Base-by-base conservation (phyloP, 1,140 invertebrate genomes). In the Zelostemma sp. region DNA sequence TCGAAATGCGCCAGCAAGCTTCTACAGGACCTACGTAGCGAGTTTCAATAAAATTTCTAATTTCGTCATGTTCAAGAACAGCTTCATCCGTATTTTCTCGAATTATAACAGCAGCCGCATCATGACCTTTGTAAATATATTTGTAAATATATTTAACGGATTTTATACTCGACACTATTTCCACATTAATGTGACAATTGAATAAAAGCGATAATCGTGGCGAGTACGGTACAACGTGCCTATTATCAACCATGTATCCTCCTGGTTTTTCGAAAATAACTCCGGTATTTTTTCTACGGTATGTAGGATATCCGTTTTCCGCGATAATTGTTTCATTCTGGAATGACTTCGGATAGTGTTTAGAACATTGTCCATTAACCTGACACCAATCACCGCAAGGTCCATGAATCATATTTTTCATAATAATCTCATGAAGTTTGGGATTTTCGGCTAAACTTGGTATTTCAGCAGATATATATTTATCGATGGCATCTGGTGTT, bases 381-480 rank as follows among this genome's bases (percentile, higher is more conserved):
- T 8, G 8, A 1, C 21, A 49, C 45, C 12, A 41, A 31, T 28
- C 9, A 17, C 38, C 31, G 14, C 54, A 57, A 1, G 43, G 54
- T 16, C 54, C 35, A 40, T 59, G 56, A 17, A 69, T 69, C 66
- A 69, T 72, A 40, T 64, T 69, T 64, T 43, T 38, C 47, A 59
- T 70, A 19, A 57, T 35, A 45, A 28, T 53, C 21, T 40, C 35
- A 19, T 53, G 45, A 3, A 28, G 8, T 28, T 4, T 8, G 8
- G 3, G 3, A 28, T 75, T 28, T 18, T 48, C 17, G 43, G 48
- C 28, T 47, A 38, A 17, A 48, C 56, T 38, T 49, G 70, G 70
- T 33, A 68, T 51, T 57, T 67, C 70, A 55, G 60, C 64, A 12
- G 48, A 60, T 33, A 68, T 61, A 41, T 53, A 54, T 57, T 72